Evolutionary conservation across 2,797 vertebrate genomes (phyloP).

Genomic region (Oreochromis mossambicus): DNA sequence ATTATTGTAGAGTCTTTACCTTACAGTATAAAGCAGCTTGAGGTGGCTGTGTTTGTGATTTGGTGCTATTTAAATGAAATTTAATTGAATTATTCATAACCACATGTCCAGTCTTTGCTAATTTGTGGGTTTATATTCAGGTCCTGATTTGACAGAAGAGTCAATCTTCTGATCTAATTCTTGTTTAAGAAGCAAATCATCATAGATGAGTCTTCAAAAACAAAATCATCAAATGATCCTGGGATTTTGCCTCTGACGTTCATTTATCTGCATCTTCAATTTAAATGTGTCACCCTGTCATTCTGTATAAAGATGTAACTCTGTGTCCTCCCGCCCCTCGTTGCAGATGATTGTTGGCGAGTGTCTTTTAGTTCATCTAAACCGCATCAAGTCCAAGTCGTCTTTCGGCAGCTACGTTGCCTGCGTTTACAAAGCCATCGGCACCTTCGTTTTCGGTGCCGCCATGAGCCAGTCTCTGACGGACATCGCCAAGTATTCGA

Average conservation of each 20-base stretch:
- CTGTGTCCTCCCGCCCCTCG: background rate
- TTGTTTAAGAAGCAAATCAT: background rate
- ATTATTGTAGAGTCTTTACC: background rate
- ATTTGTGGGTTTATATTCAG: background rate
- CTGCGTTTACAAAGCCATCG: slow-evolving; percentile 90
- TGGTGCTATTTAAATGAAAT: background rate
- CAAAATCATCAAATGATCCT: background rate
- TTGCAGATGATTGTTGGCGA: slow-evolving; percentile 92
- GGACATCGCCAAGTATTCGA: slow-evolving; percentile 97
- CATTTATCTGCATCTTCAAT: background rate
- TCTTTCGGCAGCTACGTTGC: slow-evolving; percentile 86
- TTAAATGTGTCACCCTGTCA: background rate
- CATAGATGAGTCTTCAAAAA: background rate
- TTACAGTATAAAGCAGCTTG: background rate
- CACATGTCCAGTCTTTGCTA: background rate
- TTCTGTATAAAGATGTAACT: background rate
- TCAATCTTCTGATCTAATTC: background rate
- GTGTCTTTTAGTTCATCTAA: slow-evolving; percentile 84
- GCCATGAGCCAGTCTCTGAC: slow-evolving; percentile 96
- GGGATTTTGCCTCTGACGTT: background rate
- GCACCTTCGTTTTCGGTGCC: slow-evolving; percentile 93
- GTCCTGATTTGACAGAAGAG: background rate
- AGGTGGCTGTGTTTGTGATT: background rate
- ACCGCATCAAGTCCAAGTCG: slow-evolving; percentile 88
- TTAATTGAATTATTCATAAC: background rate